Evolutionary conservation across 2,888 invertebrate species (phyloP), one percentile per base, ranked within the genome.

Genomic region (Celastrina argiolus): DNA sequence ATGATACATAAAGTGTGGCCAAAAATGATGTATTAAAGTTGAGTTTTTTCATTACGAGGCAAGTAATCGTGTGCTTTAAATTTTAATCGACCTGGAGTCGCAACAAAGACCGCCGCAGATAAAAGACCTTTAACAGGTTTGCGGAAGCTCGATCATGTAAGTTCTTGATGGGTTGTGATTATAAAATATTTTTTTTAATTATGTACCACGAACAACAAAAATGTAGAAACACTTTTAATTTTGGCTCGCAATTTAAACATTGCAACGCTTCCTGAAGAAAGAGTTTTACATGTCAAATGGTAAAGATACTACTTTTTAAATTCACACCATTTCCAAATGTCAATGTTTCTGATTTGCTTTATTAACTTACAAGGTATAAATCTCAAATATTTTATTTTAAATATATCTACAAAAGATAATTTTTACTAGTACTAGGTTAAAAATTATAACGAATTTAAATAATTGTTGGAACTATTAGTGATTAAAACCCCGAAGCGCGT

Each of bases 101-200:
- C 26, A 66, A 68, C 68, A 68, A 66, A 68, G 68, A 68, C 63
- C 45, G 31, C 39, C 45, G 59, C 63, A 39, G 59, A 66, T 68
- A 68, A 68, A 64, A 66, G 66, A 64, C 45, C 56, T 59, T 59
- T 68, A 58, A 64, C 28, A 56, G 66, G 59, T 61, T 58, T 42
- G 26, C 45, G 58, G 59, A 66, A 66, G 59, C 51, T 64, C 66
- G 36, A 39, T 28, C 56, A 68, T 68, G 63, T 68, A 68, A 68
- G 59, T 64, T 64, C 28, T 64, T 34, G 41, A 28, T 41, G 26
- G 28, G n/a, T 12, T 58, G 56, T 58, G 28, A 58, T 31, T 31
- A 58, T 31, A n/a, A 58, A 58, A 58, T 28, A 28, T 58, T 58
- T 58, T 51, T 12, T 22, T 22, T 22, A 51, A 51, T 4, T 22